A percentile compares a stretch with the other conserved stretches of the same genome.
Conservation (phyloP, 2,888 invertebrate genomes). For the Strigamia maritima region DNA sequence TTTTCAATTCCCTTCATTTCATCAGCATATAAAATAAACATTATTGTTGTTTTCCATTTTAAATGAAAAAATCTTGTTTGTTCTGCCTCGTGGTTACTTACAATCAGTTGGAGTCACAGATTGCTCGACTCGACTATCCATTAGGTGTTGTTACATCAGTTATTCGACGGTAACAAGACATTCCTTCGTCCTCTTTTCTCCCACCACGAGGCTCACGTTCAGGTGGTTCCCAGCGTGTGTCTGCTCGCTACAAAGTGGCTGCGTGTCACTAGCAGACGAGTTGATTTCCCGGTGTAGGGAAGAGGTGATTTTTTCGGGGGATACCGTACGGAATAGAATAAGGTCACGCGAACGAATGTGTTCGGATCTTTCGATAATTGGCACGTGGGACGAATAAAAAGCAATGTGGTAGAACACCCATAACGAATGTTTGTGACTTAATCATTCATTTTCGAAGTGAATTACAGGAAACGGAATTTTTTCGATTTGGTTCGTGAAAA, state of each 20-base stretch:
- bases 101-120: neutral
- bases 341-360: neutral
- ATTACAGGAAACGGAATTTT: too few species aligned
- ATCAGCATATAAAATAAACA: too few species aligned
- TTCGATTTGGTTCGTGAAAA: too few species aligned
- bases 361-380: neutral
- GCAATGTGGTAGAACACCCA: neutral
- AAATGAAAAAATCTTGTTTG: too few species aligned
- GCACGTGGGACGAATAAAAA: neutral
- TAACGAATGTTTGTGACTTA: too few species aligned
- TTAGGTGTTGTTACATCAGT: neutral
- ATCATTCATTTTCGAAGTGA: too few species aligned
- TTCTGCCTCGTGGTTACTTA: neutral
- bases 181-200: neutral
- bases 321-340: neutral
- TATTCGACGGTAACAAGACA: neutral
- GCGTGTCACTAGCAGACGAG: neutral
- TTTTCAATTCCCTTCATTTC: too few species aligned
- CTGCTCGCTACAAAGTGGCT: slow-evolving; percentile 10
- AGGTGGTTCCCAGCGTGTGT: slow-evolving; percentile 6
- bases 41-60: too few species aligned
- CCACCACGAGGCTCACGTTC: slow-evolving; percentile 3
- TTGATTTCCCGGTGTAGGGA: neutral
- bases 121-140: slow-evolving; percentile 2
- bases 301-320: neutral